Conservation (phyloP, 2,797 vertebrate species). For the Australoheros facetus region DNA sequence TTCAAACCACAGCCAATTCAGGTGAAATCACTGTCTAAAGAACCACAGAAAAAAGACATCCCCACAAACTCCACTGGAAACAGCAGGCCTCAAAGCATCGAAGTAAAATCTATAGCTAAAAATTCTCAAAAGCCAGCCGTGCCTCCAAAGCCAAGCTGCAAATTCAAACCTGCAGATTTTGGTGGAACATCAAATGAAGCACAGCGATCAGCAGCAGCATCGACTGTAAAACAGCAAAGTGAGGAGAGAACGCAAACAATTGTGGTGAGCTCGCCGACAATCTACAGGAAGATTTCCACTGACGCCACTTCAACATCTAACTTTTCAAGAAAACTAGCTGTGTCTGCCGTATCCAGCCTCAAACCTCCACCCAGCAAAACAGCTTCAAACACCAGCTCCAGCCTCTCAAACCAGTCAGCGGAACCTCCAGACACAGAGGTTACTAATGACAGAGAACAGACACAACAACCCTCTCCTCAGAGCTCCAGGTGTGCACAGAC, state of each 20-base stretch:
- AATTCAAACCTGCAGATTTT: constrained; percentile 77
- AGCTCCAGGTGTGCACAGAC: constrained; percentile 59
- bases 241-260: constrained; percentile 74
- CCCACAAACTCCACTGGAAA: constrained; percentile 23
- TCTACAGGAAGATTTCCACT: constrained; percentile 75
- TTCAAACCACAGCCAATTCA: constrained; percentile 73
- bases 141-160: constrained; percentile 79
- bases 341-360: constrained; percentile 79
- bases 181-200: constrained; percentile 60
- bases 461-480: constrained; percentile 57
- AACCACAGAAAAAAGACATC: constrained; percentile 69
- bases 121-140: constrained; percentile 78
- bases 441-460: constrained; percentile 48
- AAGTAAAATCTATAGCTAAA: constrained; percentile 81
- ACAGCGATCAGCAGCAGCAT: constrained; percentile 48
- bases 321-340: constrained; percentile 75
- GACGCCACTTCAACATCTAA: constrained; percentile 63
- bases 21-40: constrained; percentile 76
- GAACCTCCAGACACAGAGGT: constrained; percentile 48
- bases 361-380: constrained; percentile 74
- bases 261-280: constrained; percentile 73
- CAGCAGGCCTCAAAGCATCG: constrained; percentile 74
- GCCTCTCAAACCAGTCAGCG: constrained; percentile 57
- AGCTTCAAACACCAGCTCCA: constrained; percentile 50
- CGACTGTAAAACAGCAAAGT: constrained; percentile 52